Evolutionary conservation across 2,113 vertebrate species (phyloP), one percentile per base, ranked within the genome.

Genomic region (Ictidomys tridecemlineatus): DNA sequence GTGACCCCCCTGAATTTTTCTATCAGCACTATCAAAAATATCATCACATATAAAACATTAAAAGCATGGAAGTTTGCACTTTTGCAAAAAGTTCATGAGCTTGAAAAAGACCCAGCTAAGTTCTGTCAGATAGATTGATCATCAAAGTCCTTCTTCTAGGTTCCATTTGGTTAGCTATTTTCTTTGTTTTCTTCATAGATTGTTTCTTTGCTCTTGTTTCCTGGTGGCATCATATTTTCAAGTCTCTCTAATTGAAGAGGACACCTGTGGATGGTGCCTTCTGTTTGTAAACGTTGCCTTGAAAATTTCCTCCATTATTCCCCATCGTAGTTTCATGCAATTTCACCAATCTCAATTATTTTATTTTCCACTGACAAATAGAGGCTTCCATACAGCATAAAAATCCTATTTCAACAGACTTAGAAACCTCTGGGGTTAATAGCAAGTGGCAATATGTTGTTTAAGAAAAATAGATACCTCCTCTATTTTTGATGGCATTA

Each of bases 281-380:
- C 94, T 96, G 63, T 89, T 65, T 69, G 51, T 74, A 72, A 89
- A 74, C 7, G 16, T 45, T 39, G 28, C 69, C 85, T 17, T 93
- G 51, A 96, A 94, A 93, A 92, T 89, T 78, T 61, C 53, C 37
- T 91, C 96, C 95, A 67, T 95, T 95, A 18, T 11, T 92, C 18
- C 30, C 4, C 32, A 32, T 85, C 85, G 34, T 91, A 17, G 28
- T 89, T 85, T 93, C 9, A 26, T 73, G 20, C 9, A 65, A 65
- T 93, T 95, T 96, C 32, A 51, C 45, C 48, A 73, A n/a, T 61
- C 14, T 94, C 13, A 73, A 28, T 89, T 82, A 8, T 94, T 85
- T 90, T 45, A 85, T 95, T 85, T 85, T 18, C 80, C 12, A 45
- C 14, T 53, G 58, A 94, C 70, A 96, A 89, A 85, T 63, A 89